Evolutionary conservation across 2,797 vertebrate genomes (phyloP).

Genomic region (Cryptoprocta ferox): DNA sequence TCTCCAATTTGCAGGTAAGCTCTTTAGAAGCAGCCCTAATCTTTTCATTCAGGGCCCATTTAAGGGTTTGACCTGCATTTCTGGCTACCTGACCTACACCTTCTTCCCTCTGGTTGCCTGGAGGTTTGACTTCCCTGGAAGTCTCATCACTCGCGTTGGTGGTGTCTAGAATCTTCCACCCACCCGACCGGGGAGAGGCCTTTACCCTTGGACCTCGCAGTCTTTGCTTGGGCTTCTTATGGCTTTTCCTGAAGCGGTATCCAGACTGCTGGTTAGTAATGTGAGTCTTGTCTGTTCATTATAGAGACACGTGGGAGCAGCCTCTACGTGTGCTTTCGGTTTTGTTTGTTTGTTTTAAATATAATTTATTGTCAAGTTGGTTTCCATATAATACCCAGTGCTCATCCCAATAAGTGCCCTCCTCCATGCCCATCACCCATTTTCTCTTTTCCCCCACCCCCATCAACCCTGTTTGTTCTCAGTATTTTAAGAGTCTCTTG

Average conservation of each 20-base stretch:
- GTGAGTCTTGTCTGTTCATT: not conserved
- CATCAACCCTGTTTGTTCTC: too few relatives aligned
- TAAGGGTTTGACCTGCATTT: not conserved
- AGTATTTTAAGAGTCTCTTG: too few relatives aligned
- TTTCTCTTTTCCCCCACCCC: too few relatives aligned
- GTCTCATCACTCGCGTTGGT: too few relatives aligned
- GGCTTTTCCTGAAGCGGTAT: not conserved
- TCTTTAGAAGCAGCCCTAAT: rapidly evolving
- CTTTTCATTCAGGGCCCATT: rapidly evolving
- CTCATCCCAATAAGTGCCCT: too few relatives aligned
- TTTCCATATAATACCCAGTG: too few relatives aligned
- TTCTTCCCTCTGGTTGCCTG: not conserved
- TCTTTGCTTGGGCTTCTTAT: not conserved
- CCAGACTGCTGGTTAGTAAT: not conserved
- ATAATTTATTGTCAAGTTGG: too few relatives aligned
- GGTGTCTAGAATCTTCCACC: not conserved
- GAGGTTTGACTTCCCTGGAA: not conserved
- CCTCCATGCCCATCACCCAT: too few relatives aligned
- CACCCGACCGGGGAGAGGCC: rapidly evolving
- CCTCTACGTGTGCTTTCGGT: not conserved
- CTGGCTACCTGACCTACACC: not conserved
- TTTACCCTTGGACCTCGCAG: rapidly evolving
- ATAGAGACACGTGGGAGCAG: not conserved
- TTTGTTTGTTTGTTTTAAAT: not conserved
- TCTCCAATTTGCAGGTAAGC: rapidly evolving